Evolutionary conservation across 2,888 invertebrate species (phyloP).

Genomic region (Nasonia oneida): DNA sequence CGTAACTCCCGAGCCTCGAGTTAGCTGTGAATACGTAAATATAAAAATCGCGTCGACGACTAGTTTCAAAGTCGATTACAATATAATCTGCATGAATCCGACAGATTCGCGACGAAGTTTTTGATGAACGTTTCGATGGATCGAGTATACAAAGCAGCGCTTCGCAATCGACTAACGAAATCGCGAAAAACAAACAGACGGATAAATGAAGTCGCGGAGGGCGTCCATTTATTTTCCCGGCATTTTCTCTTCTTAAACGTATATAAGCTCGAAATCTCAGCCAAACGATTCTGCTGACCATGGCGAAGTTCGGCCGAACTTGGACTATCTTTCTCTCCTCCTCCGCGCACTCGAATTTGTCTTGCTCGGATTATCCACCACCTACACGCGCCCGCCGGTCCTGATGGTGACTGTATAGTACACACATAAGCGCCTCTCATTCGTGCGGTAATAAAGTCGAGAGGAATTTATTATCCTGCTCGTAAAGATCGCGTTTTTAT

Average conservation of each 20-base stretch:
- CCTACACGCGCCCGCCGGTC: neutral
- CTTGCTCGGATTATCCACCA: neutral
- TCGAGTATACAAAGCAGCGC: neutral
- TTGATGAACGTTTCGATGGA: constrained; percentile 15
- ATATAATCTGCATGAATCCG: neutral
- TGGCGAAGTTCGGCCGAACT: constrained; percentile 36
- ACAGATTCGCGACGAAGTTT: neutral
- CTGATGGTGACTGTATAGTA: neutral
- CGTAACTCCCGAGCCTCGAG: neutral
- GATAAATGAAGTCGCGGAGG: constrained; percentile 62
- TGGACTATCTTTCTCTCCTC: neutral
- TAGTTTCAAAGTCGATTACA: neutral
- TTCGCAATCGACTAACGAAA: neutral
- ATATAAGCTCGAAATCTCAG: constrained; percentile 57
- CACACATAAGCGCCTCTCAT: neutral
- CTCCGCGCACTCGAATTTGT: neutral
- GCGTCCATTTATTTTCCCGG: constrained; percentile 65
- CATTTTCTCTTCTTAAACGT: constrained; percentile 47
- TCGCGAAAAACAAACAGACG: constrained; percentile 64
- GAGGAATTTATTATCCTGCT: constrained; percentile 33
- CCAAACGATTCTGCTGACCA: constrained; percentile 66
- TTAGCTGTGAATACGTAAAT: neutral
- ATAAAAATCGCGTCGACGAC: neutral
- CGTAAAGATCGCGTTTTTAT: constrained; percentile 44
- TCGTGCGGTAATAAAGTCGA: constrained; percentile 40